Evolutionary conservation across 2,797 vertebrate genomes (phyloP).

Genomic region (Clarias fuscus): DNA sequence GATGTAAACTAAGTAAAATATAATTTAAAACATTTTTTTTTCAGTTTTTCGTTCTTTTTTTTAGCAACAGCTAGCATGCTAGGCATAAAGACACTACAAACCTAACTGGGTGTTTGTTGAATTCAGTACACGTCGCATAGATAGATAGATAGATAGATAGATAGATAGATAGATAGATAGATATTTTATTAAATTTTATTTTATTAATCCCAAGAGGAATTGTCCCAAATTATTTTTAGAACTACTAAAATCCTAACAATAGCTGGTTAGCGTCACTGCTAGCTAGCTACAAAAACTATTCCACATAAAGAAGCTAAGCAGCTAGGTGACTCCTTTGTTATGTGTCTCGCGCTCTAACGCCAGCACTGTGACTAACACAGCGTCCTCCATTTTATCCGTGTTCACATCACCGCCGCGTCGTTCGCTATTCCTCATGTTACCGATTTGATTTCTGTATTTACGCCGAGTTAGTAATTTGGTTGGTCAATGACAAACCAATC

Average conservation of each 20-base stretch:
- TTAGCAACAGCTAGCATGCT: not conserved
- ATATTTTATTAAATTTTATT: not conserved
- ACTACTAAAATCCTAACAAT: not conserved
- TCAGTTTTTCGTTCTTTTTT: not conserved
- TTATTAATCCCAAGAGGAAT: not conserved
- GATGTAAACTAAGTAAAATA: no score
- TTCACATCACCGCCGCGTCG: not conserved
- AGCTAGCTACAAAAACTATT: not conserved
- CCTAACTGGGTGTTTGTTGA: not conserved
- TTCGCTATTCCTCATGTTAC: slow-evolving; percentile 46
- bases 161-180: not conserved
- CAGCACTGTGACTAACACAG: not conserved
- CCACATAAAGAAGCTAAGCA: not conserved
- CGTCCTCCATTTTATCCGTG: slow-evolving; percentile 22
- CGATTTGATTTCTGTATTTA: slow-evolving; percentile 72
- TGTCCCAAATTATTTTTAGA: not conserved
- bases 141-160: not conserved
- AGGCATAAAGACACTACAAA: not conserved
- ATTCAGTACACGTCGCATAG: not conserved
- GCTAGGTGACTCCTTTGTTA: slow-evolving; percentile 31
- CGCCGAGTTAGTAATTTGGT: slow-evolving; percentile 80
- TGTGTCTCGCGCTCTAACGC: slow-evolving; percentile 19
- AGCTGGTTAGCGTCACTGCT: not conserved
- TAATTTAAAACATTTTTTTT: not conserved
- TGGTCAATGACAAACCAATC: slow-evolving; percentile 84